Conservation (phyloP, 2,113 vertebrate species). For the Laticauda laticaudata region DNA sequence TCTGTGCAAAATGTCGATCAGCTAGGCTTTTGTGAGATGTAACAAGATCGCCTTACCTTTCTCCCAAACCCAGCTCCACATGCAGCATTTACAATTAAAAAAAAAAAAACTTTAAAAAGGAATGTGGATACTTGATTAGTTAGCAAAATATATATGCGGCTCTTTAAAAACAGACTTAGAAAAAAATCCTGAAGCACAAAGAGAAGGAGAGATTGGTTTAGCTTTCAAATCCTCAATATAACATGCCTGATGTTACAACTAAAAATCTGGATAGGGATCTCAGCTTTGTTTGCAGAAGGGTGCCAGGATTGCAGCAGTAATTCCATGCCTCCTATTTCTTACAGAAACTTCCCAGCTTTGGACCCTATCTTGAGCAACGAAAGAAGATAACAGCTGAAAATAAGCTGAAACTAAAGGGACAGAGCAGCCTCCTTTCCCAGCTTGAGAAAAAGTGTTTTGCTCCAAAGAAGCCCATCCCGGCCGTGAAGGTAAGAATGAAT, state of each 20-base stretch:
- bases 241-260: not conserved
- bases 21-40: not conserved
- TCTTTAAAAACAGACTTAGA: not conserved
- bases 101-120: not conserved
- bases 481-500: conserved; percentile 79
- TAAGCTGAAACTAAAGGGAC: conserved; percentile 71
- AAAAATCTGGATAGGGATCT: not conserved
- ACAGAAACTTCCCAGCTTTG: conserved; percentile 87
- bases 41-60: not conserved
- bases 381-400: conserved; percentile 77
- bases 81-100: not conserved
- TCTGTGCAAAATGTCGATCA: not conserved
- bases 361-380: conserved; percentile 82
- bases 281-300: not conserved
- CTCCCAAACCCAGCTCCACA: not conserved
- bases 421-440: conserved; percentile 20
- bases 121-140: not conserved
- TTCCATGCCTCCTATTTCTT: conserved; percentile 41
- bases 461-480: conserved; percentile 77
- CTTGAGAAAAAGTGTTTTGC: conserved; percentile 50
- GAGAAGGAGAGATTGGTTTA: not conserved
- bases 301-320: not conserved
- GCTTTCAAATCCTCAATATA: not conserved
- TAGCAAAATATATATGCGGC: not conserved
- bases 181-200: not conserved